Evolutionary conservation across 2,797 vertebrate genomes (phyloP), one percentile per base, ranked within the genome.

Genomic region (Sebastes nivosus): DNA sequence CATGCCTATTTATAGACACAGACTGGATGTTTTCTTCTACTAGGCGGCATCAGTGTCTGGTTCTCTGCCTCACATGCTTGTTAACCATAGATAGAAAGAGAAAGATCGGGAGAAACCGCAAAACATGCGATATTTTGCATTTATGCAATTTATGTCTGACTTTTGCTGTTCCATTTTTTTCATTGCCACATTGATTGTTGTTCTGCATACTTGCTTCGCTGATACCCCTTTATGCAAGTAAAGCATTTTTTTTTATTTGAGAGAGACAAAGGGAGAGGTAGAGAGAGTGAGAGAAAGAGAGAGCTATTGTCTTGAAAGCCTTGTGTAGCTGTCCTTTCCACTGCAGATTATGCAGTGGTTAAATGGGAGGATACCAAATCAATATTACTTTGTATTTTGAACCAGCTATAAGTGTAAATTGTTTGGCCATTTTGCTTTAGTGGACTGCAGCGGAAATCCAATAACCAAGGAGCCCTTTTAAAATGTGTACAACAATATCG

Each of bases 1-100:
- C 83, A 78, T 71, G n/a, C 86, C 83, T 92, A 93, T 94, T 92
- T 90, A 88, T 93, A 92, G 87, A 69, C 27, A 6, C 57, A 78
- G 87, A 88, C 85, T 87, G 72, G 88, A 67, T 70, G 88, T 80
- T 89, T 86, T 84, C 84, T 82, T 55, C 69, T 11, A 14, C 63
- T 8, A 18, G 77, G 70, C 86, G 32, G 66, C 79, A 77, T 80
- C 77, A 46, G 46, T 52, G 77, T 82, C 77, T 82, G 81, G 18
- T 72, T 34, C 73, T 74, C 9, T 58, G 63, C 30, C 64, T 76
- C 75, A 22, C 72, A 81, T 24, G 57, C 71, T 80, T 27, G 46
- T 60, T 71, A 75, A 63, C 52, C 60, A 30, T 27, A 50, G 30
- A 79, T 5, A 42, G 18, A 67, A 46, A 32, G 8, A 65, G 14